Conservation (phyloP, 1,140 invertebrate genomes). For the Hermetia illucens region DNA sequence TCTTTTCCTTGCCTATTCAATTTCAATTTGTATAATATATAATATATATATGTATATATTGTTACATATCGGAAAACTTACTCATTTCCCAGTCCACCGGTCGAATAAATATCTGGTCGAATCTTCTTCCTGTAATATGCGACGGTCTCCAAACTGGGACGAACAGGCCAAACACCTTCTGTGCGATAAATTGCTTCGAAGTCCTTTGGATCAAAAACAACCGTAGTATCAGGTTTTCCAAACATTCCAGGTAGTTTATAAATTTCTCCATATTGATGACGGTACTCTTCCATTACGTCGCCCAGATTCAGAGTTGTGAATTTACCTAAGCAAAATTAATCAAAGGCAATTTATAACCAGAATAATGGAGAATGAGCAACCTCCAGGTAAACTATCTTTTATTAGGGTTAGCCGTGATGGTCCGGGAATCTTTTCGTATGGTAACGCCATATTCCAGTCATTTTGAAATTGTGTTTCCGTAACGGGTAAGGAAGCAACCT, state of each 20-base stretch:
- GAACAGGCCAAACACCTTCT: constrained; percentile 20
- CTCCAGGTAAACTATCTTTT: constrained; percentile 14
- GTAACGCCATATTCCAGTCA: constrained; percentile 9
- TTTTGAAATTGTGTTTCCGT: too few relatives aligned
- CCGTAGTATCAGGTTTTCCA: constrained; percentile 15
- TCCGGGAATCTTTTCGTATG: constrained; percentile 10
- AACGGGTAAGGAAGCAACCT: too few relatives aligned
- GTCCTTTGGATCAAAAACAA: constrained; percentile 20
- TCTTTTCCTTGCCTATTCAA: constrained; percentile 16
- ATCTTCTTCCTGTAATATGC: constrained; percentile 18
- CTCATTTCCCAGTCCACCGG: constrained; percentile 16
- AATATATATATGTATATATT: constrained; percentile 9
- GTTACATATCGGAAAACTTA: constrained; percentile 7
- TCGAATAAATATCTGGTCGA: constrained; percentile 14
- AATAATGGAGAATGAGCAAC: constrained; percentile 8
- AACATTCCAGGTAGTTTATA: constrained; percentile 17
- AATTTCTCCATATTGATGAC: constrained; percentile 17
- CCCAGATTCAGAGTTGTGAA: constrained; percentile 9
- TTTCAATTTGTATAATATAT: neutral
- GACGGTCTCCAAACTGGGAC: constrained; percentile 15
- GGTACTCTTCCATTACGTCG: constrained; percentile 8
- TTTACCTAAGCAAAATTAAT: neutral
- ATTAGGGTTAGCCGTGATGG: constrained; percentile 6
- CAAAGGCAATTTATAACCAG: neutral
- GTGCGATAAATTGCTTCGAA: constrained; percentile 19